phyloP scores from a whole-genome alignment of 2,797 vertebrate species.

The Hyperoplus immaculatus region DNA sequence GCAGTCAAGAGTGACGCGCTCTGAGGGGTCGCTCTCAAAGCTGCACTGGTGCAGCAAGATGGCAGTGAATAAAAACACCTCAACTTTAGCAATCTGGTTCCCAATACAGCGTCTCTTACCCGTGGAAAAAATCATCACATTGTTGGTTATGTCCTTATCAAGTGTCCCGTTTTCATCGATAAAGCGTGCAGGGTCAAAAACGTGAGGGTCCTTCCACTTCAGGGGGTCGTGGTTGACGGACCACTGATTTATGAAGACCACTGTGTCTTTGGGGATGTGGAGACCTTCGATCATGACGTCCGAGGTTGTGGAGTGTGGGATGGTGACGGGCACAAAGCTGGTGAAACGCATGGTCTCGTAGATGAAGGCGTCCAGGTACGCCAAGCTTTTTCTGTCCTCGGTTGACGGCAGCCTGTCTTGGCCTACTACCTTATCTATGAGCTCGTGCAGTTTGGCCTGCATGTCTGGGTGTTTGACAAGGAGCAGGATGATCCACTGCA shows the following conservation, averaged over 20 bases:
- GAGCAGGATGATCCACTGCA: slow-evolving; percentile 92
- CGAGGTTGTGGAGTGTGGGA: slow-evolving; percentile 93
- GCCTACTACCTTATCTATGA: slow-evolving; percentile 89
- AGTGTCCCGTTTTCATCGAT: slow-evolving; percentile 88
- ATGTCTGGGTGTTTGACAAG: slow-evolving; percentile 85
- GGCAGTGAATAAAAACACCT: slow-evolving; percentile 92
- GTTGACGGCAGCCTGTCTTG: slow-evolving; percentile 88
- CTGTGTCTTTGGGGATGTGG: slow-evolving; percentile 95
- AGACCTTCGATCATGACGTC: slow-evolving; percentile 92
- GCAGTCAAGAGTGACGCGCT: slow-evolving; percentile 87
- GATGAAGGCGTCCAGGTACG: slow-evolving; percentile 92
- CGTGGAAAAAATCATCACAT: slow-evolving; percentile 93
- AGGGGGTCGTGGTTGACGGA: slow-evolving; percentile 95
- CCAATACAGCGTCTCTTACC: slow-evolving; percentile 96
- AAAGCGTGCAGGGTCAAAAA: slow-evolving; percentile 93
- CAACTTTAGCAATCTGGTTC: slow-evolving; percentile 91
- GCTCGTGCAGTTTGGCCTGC: slow-evolving; percentile 83
- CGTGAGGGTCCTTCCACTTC: slow-evolving; percentile 92
- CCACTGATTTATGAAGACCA: slow-evolving; percentile 98
- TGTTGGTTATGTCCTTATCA: slow-evolving; percentile 88
- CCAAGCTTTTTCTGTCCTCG: slow-evolving; percentile 89
- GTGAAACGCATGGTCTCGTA: slow-evolving; percentile 96
- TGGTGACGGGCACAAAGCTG: slow-evolving; percentile 95
- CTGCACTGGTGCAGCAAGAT: slow-evolving; percentile 93
- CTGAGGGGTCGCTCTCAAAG: slow-evolving; percentile 88